A percentile compares a stretch with the other conserved stretches of the same genome.
Conservation (phyloP, 2,888 invertebrate species). For the Dasysyrphus tricinctus region DNA sequence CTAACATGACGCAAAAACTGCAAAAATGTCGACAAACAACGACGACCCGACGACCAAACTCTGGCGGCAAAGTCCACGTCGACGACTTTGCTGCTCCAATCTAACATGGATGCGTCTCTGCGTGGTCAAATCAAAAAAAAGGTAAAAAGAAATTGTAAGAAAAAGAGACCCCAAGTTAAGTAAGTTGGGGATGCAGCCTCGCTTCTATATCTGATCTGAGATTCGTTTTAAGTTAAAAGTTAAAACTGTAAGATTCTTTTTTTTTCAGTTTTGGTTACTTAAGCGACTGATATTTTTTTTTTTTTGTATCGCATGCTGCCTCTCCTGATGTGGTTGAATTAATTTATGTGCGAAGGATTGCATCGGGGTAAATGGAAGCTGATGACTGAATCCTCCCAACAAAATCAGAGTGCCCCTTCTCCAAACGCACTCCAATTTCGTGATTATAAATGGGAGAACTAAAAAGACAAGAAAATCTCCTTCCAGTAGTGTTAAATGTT, state of each 20-base stretch:
- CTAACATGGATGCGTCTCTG: constrained; percentile 73
- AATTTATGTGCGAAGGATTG: constrained; percentile 74
- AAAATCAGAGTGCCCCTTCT: constrained; percentile 33
- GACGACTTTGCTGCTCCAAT: constrained; percentile 68
- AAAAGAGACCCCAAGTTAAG: constrained; percentile 31
- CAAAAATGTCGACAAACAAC: constrained; percentile 63
- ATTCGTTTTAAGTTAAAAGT: constrained; percentile 68
- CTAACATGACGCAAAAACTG: constrained; percentile 56
- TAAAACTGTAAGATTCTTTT: constrained; percentile 56
- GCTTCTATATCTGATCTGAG: constrained; percentile 62
- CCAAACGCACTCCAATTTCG: constrained; percentile 36
- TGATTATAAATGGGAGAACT: constrained; percentile 49
- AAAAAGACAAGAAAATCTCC: constrained; percentile 61
- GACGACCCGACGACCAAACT: constrained; percentile 37
- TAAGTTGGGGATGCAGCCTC: constrained; percentile 46
- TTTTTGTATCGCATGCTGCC: constrained; percentile 21
- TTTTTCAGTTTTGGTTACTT: constrained; percentile 40
- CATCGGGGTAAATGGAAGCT: constrained; percentile 62
- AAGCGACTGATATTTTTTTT: constrained; percentile 57
- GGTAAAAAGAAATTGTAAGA: background rate
- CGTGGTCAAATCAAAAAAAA: constrained; percentile 47
- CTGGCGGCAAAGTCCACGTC: constrained; percentile 63
- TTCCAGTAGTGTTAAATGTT: constrained; percentile 74
- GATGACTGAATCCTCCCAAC: constrained; percentile 53
- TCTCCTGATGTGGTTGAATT: constrained; percentile 51